Conservation (phyloP, 2,888 invertebrate genomes). For the Drosophila hamatofila region DNA sequence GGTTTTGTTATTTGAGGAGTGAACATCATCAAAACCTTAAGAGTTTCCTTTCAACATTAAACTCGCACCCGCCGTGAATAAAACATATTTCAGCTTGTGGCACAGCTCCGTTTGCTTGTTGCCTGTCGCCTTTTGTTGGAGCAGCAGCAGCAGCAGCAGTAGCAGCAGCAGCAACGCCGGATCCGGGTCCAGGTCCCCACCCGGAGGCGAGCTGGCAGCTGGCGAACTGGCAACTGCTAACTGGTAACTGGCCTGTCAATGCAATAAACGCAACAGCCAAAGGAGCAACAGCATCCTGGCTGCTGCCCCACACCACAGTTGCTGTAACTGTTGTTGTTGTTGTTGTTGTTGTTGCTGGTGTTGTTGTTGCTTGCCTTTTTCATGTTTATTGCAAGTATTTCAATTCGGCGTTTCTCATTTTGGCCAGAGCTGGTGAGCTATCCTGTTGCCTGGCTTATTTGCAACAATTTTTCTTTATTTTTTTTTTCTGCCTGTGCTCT, state of each 20-base stretch:
- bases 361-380: slow-evolving; percentile 58
- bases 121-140: slow-evolving; percentile 46
- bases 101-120: slow-evolving; percentile 28
- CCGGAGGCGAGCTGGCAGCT: slow-evolving; percentile 42
- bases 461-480: slow-evolving; percentile 36
- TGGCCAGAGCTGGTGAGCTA: slow-evolving; percentile 38
- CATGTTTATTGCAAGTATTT: slow-evolving; percentile 79
- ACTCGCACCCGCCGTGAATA: slow-evolving; percentile 45
- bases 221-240: slow-evolving; percentile 22
- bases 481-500: slow-evolving; percentile 24
- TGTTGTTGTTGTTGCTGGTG: slow-evolving; percentile 4
- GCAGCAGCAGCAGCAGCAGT: slow-evolving; percentile 7
- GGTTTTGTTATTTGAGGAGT: slow-evolving; percentile 24
- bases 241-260: slow-evolving; percentile 68
- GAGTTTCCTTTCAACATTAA: slow-evolving; percentile 45
- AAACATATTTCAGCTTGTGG: slow-evolving; percentile 50
- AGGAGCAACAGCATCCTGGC: slow-evolving; percentile 61
- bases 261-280: slow-evolving; percentile 72
- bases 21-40: slow-evolving; percentile 39
- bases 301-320: slow-evolving; percentile 25
- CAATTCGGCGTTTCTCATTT: slow-evolving; percentile 69
- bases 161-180: no score
- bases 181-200: slow-evolving; percentile 25
- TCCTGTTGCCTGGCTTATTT: slow-evolving; percentile 51
- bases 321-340: slow-evolving; percentile 20